Conservation (phyloP, 2,888 invertebrate species). For the Platynereis dumerilii region DNA sequence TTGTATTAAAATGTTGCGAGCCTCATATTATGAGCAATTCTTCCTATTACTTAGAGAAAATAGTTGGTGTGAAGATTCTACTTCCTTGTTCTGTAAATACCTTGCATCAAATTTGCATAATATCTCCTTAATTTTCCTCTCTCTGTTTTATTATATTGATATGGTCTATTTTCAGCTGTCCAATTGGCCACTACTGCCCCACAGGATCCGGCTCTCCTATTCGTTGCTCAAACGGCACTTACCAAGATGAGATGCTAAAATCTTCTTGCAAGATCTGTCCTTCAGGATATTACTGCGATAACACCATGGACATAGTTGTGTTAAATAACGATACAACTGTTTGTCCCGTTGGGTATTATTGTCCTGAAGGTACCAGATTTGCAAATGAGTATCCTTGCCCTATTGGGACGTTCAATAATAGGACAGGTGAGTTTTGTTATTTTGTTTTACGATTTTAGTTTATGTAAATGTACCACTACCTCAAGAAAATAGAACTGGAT, state of each 20-base stretch:
- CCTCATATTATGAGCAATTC: no score
- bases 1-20: no score
- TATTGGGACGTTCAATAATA: constrained; percentile 56
- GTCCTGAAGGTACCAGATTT: constrained; percentile 52
- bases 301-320: constrained; percentile 53
- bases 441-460: no score
- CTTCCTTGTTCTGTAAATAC: no score
- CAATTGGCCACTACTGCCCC: constrained; percentile 57
- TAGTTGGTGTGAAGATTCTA: no score
- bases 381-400: constrained; percentile 54
- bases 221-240: constrained; percentile 55
- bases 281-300: constrained; percentile 60
- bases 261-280: constrained; percentile 51
- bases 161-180: constrained; percentile 55
- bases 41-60: no score
- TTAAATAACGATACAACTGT: constrained; percentile 51
- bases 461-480: no score
- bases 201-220: constrained; percentile 45
- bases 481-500: no score
- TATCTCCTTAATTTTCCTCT: no score
- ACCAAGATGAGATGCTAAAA: constrained; percentile 50
- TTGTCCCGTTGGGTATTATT: constrained; percentile 56
- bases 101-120: no score
- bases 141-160: no score
- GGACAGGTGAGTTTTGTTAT: constrained; percentile 44